Evolutionary conservation across 2,113 vertebrate genomes (phyloP).

Genomic region (Ancistrus triradiatus): DNA sequence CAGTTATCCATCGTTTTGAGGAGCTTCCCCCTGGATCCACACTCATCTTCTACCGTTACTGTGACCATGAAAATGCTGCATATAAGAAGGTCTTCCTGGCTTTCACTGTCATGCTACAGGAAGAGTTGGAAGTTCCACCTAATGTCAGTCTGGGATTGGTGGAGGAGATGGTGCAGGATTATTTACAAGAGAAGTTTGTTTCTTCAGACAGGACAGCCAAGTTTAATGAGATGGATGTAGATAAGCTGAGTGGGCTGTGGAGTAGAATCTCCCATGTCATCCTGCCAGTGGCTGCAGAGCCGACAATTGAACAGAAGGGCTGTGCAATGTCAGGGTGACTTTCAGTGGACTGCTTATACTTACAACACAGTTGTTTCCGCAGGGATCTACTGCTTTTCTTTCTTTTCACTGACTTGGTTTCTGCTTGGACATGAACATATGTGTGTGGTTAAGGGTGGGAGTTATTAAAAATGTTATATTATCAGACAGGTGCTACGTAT

Average conservation of each 20-base stretch:
- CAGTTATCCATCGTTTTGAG: constrained; percentile 82
- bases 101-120: constrained; percentile 81
- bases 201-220: constrained; percentile 44
- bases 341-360: background rate
- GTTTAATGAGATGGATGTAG: constrained; percentile 68
- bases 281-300: constrained; percentile 62
- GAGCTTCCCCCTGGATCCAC: constrained; percentile 84
- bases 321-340: constrained; percentile 40
- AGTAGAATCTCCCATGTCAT: constrained; percentile 76
- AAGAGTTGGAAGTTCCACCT: constrained; percentile 62
- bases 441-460: no score
- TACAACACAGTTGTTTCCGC: background rate
- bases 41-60: constrained; percentile 97
- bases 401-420: background rate
- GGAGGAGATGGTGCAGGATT: constrained; percentile 86
- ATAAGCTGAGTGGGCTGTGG: constrained; percentile 73
- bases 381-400: background rate
- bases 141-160: constrained; percentile 60
- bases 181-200: constrained; percentile 75
- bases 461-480: no score
- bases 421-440: background rate
- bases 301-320: constrained; percentile 47
- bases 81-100: constrained; percentile 82
- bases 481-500: no score
- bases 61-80: constrained; percentile 87